Conservation (phyloP, 2,113 vertebrate species). For the Dasypus novemcinctus region DNA sequence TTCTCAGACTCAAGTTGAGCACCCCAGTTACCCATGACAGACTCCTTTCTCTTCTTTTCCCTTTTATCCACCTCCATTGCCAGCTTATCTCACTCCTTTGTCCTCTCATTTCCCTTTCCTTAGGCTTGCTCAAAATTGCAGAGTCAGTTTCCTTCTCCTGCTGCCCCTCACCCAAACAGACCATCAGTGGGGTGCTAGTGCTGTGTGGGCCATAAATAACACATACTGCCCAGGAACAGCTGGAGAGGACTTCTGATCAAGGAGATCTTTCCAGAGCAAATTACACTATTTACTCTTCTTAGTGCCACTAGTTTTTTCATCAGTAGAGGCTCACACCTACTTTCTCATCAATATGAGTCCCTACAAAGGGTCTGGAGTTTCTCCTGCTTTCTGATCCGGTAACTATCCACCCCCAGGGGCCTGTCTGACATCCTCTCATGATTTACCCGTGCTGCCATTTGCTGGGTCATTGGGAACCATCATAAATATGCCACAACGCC, state of each 20-base stretch:
- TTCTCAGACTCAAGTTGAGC: not conserved
- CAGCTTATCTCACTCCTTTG: not conserved
- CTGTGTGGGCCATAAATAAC: constrained; percentile 77
- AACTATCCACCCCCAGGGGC: fast-evolving
- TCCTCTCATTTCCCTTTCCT: constrained; percentile 60
- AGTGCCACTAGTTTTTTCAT: not conserved
- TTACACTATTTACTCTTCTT: constrained; percentile 27
- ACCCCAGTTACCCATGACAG: no score
- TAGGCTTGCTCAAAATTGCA: constrained; percentile 70
- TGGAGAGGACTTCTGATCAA: constrained; percentile 65
- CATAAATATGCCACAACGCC: not conserved
- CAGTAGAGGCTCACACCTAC: not conserved
- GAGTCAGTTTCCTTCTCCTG: constrained; percentile 78
- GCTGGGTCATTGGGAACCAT: not conserved
- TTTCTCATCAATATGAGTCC: not conserved
- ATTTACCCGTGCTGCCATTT: not conserved
- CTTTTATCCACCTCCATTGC: not conserved
- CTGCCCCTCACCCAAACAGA: constrained; percentile 70
- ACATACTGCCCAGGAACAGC: constrained; percentile 67
- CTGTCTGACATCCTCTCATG: not conserved
- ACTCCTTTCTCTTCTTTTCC: not conserved
- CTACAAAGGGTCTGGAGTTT: not conserved
- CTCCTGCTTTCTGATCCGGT: not conserved
- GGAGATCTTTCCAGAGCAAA: constrained; percentile 40
- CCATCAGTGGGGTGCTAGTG: constrained; percentile 27